These are phyloP conservation scores for Oscarella lobularis DNA, from an alignment of 37 sponge, comb jelly and placozoan genomes.

Conservation along the genomic window DNA sequence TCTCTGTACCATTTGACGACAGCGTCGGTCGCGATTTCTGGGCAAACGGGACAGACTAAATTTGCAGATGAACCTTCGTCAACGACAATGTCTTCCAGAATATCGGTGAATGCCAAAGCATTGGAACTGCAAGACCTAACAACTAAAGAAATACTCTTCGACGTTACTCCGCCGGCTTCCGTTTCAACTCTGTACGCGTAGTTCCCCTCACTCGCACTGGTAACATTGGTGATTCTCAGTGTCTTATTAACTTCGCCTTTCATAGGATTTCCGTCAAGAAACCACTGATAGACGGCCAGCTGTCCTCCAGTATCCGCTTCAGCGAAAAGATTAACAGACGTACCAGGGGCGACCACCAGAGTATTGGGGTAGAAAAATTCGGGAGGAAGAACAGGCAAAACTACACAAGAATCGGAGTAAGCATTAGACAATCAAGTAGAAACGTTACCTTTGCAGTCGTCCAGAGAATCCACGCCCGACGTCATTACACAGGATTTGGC, in stretches of 20 bases:
- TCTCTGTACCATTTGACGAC: not conserved
- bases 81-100: not conserved
- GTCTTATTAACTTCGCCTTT: not conserved
- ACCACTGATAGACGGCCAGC: not conserved
- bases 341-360: not conserved
- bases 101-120: not conserved
- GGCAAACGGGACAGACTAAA: not conserved
- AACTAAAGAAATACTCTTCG: not conserved
- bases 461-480: too few relatives aligned
- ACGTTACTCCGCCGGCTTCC: not conserved
- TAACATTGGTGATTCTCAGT: not conserved
- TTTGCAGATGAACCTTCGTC: not conserved
- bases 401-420: too few relatives aligned
- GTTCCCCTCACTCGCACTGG: not conserved
- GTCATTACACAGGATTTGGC: too few relatives aligned
- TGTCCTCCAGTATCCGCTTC: not conserved
- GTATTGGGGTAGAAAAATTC: not conserved
- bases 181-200: not conserved
- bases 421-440: too few relatives aligned
- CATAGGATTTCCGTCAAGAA: not conserved
- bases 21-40: not conserved
- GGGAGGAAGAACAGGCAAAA: not conserved
- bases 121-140: not conserved
- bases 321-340: not conserved
- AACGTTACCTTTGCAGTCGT: too few relatives aligned